phyloP scores from a whole-genome alignment of 1,140 invertebrate species.

The Heterodera carotae region DNA sequence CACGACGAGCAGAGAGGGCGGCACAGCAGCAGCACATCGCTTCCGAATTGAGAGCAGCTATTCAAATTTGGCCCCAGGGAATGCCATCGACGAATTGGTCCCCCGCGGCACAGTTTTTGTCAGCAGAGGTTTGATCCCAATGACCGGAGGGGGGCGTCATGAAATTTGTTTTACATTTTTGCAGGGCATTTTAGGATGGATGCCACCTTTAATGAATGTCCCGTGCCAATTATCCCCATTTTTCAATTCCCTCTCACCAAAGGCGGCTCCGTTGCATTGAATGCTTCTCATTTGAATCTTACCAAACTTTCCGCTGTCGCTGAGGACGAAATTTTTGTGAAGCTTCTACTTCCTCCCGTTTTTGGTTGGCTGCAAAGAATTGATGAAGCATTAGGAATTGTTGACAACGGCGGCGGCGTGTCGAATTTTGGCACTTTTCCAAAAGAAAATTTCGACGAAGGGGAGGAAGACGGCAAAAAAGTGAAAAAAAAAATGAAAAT shows the following conservation, averaged over 20 bases:
- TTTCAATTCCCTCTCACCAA: background rate
- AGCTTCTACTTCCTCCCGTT: conserved; percentile 35
- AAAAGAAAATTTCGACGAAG: conserved; percentile 1
- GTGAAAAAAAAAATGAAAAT: conserved; percentile 38
- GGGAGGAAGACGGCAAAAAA: background rate
- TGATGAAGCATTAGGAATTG: conserved; percentile 19
- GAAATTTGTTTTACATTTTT: no score
- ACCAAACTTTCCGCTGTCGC: conserved; percentile 28
- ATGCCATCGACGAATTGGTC: conserved; percentile 36
- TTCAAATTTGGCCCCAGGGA: conserved; percentile 35
- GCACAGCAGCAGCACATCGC: conserved; percentile 34
- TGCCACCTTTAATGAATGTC: no score
- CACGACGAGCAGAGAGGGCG: conserved; percentile 24
- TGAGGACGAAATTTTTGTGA: conserved; percentile 47
- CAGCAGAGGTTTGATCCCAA: background rate
- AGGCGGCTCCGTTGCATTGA: conserved; percentile 44
- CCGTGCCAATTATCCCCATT: background rate
- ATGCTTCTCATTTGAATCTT: conserved; percentile 47
- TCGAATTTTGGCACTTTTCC: background rate
- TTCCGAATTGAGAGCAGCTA: conserved; percentile 58
- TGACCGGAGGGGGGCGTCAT: no score
- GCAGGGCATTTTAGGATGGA: background rate
- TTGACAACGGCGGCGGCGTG: background rate
- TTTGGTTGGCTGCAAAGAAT: conserved; percentile 37
- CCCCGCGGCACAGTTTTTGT: conserved; percentile 12